Conservation (phyloP, 2,113 vertebrate genomes). For the Rhea pennata region DNA sequence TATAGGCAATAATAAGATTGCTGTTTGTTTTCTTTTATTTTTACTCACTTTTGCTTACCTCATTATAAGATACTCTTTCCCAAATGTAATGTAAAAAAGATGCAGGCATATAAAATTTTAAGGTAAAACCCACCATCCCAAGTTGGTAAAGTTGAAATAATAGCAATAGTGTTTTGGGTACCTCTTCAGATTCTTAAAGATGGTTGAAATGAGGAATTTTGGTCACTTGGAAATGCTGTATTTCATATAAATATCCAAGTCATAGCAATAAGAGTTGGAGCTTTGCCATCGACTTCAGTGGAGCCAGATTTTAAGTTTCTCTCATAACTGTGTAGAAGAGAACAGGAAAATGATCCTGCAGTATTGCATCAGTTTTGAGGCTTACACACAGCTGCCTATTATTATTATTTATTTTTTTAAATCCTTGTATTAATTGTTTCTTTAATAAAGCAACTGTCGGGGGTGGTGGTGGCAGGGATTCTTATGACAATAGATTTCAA, state of each 20-base stretch:
- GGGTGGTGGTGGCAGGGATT: accelerated
- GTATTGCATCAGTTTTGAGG: neutral
- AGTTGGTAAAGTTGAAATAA: neutral
- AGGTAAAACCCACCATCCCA: neutral
- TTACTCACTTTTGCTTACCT: neutral
- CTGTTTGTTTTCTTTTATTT: neutral
- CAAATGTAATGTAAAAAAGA: neutral
- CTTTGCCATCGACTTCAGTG: neutral
- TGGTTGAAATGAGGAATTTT: neutral
- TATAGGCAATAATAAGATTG: neutral
- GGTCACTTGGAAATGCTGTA: neutral
- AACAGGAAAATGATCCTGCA: neutral
- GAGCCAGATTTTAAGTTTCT: neutral
- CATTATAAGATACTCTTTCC: neutral
- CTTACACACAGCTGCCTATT: neutral
- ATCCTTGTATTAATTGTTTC: neutral
- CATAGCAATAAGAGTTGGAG: neutral
- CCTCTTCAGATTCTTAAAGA: neutral
- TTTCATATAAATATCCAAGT: neutral
- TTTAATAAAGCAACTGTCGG: neutral
- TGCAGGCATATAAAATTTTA: neutral
- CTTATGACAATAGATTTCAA: neutral
- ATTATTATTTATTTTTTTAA: neutral
- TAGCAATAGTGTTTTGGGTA: neutral
- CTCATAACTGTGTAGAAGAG: neutral